Evolutionary conservation across 2,113 vertebrate genomes (phyloP).

Genomic region (Hymenochirus boettgeri): DNA sequence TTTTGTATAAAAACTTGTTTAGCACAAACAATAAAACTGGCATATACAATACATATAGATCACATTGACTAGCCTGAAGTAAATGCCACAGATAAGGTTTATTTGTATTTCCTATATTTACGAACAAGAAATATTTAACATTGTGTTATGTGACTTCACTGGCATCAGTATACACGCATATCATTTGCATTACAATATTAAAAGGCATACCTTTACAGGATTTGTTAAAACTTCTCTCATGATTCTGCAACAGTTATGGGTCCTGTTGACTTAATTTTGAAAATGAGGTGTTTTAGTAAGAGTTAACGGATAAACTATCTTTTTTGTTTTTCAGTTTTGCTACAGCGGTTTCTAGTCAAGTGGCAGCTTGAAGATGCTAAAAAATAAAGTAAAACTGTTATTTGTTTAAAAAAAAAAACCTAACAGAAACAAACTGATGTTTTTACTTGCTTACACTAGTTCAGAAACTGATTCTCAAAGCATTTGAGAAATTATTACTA

Average conservation of each 20-base stretch:
- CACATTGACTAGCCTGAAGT: too few species aligned
- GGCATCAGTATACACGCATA: background rate
- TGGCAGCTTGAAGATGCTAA: slow-evolving; percentile 33
- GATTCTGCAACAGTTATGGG: slow-evolving; percentile 87
- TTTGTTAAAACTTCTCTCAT: slow-evolving; percentile 94
- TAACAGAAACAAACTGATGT: too few species aligned
- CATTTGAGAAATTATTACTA: too few species aligned
- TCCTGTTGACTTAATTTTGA: slow-evolving; percentile 84
- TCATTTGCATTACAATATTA: background rate
- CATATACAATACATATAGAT: too few species aligned
- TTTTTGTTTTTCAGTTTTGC: slow-evolving; percentile 42
- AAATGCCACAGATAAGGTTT: too few species aligned
- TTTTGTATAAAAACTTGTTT: too few species aligned
- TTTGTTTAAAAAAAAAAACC: too few species aligned
- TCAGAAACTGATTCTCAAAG: too few species aligned
- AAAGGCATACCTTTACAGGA: slow-evolving; percentile 70
- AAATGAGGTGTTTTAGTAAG: slow-evolving; percentile 73
- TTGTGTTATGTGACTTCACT: background rate
- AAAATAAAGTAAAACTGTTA: too few species aligned
- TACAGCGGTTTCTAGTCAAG: slow-evolving; percentile 47
- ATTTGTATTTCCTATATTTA: too few species aligned
- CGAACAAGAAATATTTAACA: background rate
- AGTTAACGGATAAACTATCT: slow-evolving; percentile 32
- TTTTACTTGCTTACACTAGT: too few species aligned
- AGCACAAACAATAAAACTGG: too few species aligned